Evolutionary conservation across 2,113 vertebrate genomes (phyloP).

Genomic region (Podiceps cristatus): DNA sequence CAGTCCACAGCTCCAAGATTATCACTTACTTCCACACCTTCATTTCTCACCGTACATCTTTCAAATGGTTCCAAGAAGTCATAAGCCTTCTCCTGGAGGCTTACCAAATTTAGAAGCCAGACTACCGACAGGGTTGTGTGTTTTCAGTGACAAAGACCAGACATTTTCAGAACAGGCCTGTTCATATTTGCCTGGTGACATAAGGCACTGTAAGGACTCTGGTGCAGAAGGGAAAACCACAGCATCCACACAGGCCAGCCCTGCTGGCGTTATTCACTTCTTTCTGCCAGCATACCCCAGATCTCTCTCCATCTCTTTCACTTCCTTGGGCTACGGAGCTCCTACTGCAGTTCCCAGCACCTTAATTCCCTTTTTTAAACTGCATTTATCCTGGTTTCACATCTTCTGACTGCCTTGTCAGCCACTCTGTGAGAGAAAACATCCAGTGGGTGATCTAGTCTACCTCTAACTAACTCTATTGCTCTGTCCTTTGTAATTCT

Average conservation of each 20-base stretch:
- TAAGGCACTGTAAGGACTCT: neutral
- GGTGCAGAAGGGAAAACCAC: neutral
- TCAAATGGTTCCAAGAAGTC: neutral
- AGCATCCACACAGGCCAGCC: neutral
- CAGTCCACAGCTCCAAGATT: neutral
- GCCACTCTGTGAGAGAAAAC: neutral
- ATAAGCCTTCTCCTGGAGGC: neutral
- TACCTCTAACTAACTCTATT: neutral
- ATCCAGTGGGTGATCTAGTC: neutral
- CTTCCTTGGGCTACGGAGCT: neutral
- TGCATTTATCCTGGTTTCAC: neutral
- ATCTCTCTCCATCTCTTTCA: neutral
- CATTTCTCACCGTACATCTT: neutral
- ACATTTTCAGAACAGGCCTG: neutral
- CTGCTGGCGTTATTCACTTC: neutral
- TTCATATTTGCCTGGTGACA: conserved; percentile 21
- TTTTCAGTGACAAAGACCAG: conserved; percentile 24
- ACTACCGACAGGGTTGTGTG: neutral
- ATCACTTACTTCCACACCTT: conserved; percentile 1
- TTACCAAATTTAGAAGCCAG: neutral
- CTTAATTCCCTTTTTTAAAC: neutral
- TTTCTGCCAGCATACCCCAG: neutral
- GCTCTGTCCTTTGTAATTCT: neutral
- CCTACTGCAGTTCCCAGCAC: neutral
- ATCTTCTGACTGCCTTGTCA: neutral